Evolutionary conservation across 2,113 vertebrate species (phyloP).

Genomic region (Taurulus bubalis): DNA sequence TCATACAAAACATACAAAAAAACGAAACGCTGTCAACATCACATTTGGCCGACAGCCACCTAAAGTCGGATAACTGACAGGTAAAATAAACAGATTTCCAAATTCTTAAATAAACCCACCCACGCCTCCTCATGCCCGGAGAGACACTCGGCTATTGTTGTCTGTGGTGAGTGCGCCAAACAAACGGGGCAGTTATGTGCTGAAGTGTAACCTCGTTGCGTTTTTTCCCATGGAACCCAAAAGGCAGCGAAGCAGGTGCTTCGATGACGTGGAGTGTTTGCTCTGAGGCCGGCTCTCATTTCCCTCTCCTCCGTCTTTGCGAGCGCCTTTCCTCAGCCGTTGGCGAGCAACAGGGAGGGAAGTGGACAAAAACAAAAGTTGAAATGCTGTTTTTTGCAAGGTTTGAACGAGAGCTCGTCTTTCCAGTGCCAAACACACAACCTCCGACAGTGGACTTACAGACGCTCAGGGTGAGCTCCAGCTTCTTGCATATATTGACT

Average conservation of each 20-base stretch:
- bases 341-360: constrained; percentile 58
- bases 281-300: constrained; percentile 62
- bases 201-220: constrained; percentile 58
- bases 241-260: constrained; percentile 75
- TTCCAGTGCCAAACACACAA: constrained; percentile 9
- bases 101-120: constrained; percentile 70
- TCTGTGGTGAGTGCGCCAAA: constrained; percentile 61
- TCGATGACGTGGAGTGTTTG: constrained; percentile 73
- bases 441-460: background rate
- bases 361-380: constrained; percentile 48
- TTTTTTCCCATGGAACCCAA: constrained; percentile 71
- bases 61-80: constrained; percentile 55
- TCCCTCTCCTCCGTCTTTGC: constrained; percentile 60
- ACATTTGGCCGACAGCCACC: constrained; percentile 49
- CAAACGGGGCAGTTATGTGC: constrained; percentile 67
- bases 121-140: constrained; percentile 53
- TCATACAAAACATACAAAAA: background rate
- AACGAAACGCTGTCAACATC: background rate
- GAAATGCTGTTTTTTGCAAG: constrained; percentile 27
- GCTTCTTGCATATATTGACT: background rate
- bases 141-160: constrained; percentile 76
- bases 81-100: constrained; percentile 71
- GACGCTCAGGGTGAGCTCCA: background rate
- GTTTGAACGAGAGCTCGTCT: constrained; percentile 8
- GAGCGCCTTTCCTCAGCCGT: constrained; percentile 60